Evolutionary conservation across 2,113 vertebrate genomes (phyloP), one percentile per base, ranked within the genome.

Genomic region (Podarcis muralis): DNA sequence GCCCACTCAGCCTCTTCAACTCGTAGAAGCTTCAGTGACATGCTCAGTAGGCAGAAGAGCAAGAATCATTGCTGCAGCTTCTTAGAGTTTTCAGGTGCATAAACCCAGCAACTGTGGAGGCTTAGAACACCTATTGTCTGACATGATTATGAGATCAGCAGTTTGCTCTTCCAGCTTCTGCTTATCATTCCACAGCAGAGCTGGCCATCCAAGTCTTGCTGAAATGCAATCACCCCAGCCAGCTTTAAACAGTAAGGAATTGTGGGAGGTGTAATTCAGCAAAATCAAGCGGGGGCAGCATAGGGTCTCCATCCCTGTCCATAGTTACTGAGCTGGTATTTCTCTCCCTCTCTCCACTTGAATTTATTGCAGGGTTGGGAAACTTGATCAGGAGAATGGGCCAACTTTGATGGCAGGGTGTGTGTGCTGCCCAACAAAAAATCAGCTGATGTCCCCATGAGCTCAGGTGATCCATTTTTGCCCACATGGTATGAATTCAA

Each of bases 111-210:
- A 83, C 81, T 30, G 13, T 22, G 6, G 62, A 82, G 32, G 25
- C 62, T 68, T 23, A 30, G 66, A 83, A 48, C 32, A 43, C 65
- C 5, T 30, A 30, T 43, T 79, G 76, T 40, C 62, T 79, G 15
- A 35, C 40, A 68, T 76, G 40, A 78, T 87, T 87, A 69, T 87
- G 76, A 87, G 62, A 80, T 68, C 65, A 69, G 11, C 59, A 30
- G 11, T 40, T 43, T 35, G 6, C 69, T 53, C 62, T 35, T 25
- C 76, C 85, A 69, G 9, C 85, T 78, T 18, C 62, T 57, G 25
- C 30, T 32, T 53, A 32, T 57, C 18, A 23, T 12, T 53, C 11
- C 4, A 59, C 22, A 32, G 20, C 27, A 62, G 59, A 62, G 59
- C 4, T 62, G 59, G 59, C 18, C 59, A 62, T 62, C 18, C 59